A percentile compares a stretch with the other conserved stretches of the same genome.
These are phyloP conservation scores for Herpetotheres cachinnans DNA, from an alignment of 2,113 vertebrate species.

Conservation along the genomic window DNA sequence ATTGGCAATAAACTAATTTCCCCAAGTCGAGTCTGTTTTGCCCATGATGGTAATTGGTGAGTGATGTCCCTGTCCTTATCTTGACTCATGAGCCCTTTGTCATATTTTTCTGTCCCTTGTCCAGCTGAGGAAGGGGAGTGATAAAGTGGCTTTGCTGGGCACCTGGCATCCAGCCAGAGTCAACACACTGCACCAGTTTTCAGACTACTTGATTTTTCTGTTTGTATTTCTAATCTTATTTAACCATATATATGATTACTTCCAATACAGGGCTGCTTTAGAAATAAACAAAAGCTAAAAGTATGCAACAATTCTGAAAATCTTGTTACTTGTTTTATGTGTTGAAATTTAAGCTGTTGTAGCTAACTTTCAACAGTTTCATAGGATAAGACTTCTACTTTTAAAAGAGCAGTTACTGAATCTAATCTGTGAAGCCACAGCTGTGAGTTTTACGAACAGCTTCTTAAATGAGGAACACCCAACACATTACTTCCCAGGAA, in stretches of 20 bases:
- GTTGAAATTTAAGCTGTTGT: neutral
- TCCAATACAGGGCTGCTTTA: neutral
- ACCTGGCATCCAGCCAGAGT: neutral
- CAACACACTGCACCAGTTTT: neutral
- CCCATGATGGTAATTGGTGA: neutral
- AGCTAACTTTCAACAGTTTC: neutral
- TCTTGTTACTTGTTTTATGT: neutral
- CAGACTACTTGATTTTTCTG: neutral
- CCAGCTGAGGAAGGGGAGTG: fast-evolving
- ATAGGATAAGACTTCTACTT: neutral
- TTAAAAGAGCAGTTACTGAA: neutral
- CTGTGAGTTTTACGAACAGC: neutral
- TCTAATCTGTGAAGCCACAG: neutral
- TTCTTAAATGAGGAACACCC: neutral
- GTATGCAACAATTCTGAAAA: neutral
- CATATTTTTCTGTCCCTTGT: neutral
- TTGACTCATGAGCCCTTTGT: fast-evolving
- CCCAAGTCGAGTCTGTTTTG: neutral
- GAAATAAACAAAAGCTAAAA: neutral
- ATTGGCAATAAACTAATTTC: neutral
- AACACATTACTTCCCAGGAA: neutral
- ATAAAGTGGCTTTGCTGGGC: neutral
- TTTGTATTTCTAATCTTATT: neutral
- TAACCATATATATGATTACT: neutral
- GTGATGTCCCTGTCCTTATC: neutral